These are phyloP conservation scores for Drosophila affinis DNA, from an alignment of 2,888 invertebrate species.

Conservation along the genomic window DNA sequence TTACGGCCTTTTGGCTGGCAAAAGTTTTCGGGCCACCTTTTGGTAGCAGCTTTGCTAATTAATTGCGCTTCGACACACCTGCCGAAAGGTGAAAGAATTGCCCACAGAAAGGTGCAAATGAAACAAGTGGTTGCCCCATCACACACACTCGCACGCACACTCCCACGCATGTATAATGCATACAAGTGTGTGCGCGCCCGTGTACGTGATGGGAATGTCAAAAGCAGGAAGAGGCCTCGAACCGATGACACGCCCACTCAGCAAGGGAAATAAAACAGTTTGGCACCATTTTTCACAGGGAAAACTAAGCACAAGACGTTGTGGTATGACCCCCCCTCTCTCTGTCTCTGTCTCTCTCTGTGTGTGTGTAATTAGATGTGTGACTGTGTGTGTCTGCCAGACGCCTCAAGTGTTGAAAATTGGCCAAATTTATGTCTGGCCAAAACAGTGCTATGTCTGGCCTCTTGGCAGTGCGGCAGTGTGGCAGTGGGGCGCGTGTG, in stretches of 20 bases:
- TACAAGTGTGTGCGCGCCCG: neutral
- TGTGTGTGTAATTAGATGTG: constrained; percentile 43
- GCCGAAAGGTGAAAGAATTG: constrained; percentile 58
- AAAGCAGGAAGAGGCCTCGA: constrained; percentile 20
- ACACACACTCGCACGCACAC: constrained; percentile 19
- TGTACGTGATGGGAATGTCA: constrained; percentile 64
- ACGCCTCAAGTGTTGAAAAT: constrained; percentile 67
- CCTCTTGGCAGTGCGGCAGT: neutral
- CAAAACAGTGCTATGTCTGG: constrained; percentile 11
- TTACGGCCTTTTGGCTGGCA: constrained; percentile 50
- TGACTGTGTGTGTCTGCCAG: constrained; percentile 29
- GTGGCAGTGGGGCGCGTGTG: constrained; percentile 17
- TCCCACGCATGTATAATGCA: constrained; percentile 17
- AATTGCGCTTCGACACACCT: constrained; percentile 60
- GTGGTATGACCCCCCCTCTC: neutral
- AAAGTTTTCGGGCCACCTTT: constrained; percentile 51
- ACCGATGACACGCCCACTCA: constrained; percentile 57
- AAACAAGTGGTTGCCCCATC: constrained; percentile 40
- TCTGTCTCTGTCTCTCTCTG: neutral
- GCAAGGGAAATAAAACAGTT: constrained; percentile 53
- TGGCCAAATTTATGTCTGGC: constrained; percentile 55
- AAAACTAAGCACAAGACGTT: constrained; percentile 19
- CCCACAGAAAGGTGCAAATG: constrained; percentile 54
- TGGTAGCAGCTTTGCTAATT: constrained; percentile 57
- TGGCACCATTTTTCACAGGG: constrained; percentile 50